Base-by-base conservation (phyloP, 2,113 vertebrate species). In the Eudyptes chrysolophus region DNA sequence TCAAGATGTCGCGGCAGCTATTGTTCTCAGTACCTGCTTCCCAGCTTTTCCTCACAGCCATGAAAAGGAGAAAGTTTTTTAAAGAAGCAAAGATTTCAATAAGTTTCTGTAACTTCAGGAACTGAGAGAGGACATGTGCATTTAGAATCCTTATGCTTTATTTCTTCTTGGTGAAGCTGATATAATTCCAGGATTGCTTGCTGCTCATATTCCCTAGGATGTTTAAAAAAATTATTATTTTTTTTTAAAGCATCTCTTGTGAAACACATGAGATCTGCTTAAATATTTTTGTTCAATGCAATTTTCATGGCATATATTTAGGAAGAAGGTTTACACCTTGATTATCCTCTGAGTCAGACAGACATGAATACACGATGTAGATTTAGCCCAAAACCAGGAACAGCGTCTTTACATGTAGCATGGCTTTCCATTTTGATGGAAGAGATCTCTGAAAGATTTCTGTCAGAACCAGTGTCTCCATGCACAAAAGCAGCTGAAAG, bases 401-500 rank as follows among this genome's bases (percentile, higher is more conserved):
- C 13, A 22, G 18, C 38, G 20, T 29, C 40, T 84, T 62, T 4
- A 8, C n/a, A 4, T 2, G 0, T 18, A 13, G 25, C 24, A 4
- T 26, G 30, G 1, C 7, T 90, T 94, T n/a, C 10, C 3, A 1
- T 46, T 85, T 55, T 52, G 4, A 6, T 3, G 5, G 57, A 42
- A n/a, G 48, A 9, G 11, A 21, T 57, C 42, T 70, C 68, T 4
- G 49, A 49, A 54, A 34, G n/a, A 2, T 62, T 79, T 87, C 52
- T 7, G 4, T 30, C 42, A 12, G 46, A 29, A 29, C 18, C 0
- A 0, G 12, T 2, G 15, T 17, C n/a, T 19, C 80, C 3, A 1
- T 21, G 48, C 48, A 30, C 54, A 44, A 52, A 80, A 68, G n/a
- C 27, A 51, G 26, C 11, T 48, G 36, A 26, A 60, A 78, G 29